A percentile compares a stretch with the other conserved stretches of the same genome.
These are phyloP conservation scores for Norana najaformis DNA, from an alignment of 2,888 invertebrate species.

Conservation along the genomic window DNA sequence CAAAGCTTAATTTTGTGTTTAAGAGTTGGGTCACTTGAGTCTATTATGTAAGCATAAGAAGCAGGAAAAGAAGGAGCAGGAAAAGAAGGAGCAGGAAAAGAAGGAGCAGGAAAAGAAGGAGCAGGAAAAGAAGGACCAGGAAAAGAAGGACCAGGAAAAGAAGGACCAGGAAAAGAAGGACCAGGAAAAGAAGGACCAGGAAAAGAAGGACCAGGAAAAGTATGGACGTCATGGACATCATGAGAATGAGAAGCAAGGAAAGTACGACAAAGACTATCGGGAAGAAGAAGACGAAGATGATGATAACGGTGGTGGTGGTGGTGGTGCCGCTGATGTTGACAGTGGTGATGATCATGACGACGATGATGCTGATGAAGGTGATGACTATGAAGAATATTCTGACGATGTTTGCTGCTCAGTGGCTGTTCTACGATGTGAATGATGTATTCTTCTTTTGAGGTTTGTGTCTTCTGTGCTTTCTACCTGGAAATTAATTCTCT, in stretches of 20 bases:
- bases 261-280: neutral
- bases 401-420: slow-evolving; percentile 14
- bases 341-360: too few relatives aligned
- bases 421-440: neutral
- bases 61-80: neutral
- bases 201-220: neutral
- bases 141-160: too few relatives aligned
- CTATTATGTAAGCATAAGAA: neutral
- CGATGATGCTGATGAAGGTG: neutral
- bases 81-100: too few relatives aligned
- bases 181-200: too few relatives aligned
- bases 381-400: neutral
- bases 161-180: too few relatives aligned
- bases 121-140: too few relatives aligned
- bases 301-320: neutral
- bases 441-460: neutral
- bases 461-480: neutral
- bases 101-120: too few relatives aligned
- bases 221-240: neutral
- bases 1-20: neutral
- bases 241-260: neutral
- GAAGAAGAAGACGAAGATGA: neutral
- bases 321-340: too few relatives aligned
- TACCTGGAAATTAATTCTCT: too few relatives aligned
- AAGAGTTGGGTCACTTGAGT: neutral